Base-by-base conservation (phyloP, 53 echinoderm and acorn worm species). In the Hippasteria phrygiana region DNA sequence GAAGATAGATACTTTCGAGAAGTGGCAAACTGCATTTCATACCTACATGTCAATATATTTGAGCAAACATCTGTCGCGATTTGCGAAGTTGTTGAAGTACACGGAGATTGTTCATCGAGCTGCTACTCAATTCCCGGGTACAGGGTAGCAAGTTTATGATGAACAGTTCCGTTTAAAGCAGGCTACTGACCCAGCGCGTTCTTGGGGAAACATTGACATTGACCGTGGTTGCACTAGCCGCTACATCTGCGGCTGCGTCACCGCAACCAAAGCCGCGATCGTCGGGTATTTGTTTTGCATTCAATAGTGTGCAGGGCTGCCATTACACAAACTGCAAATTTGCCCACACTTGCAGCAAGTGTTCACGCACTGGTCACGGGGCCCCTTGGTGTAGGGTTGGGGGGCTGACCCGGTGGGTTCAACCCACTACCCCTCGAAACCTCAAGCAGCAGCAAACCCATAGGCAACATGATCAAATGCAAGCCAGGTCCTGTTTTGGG, bases 61-160 rank as follows among this genome's bases (percentile, higher is more conserved):
- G 37, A 34, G 33, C 9, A 54, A 56, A 27, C 84, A 90, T 33
- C 36, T 75, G 13, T 32, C 45, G 1, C 62, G 76, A 8, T 79
- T 55, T 32, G 12, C 62, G 34, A 75, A 90, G 40, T 26, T 90
- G 34, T n/a, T 90, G 8, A 82, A 90, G 62, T 90, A 90, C 36
- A 56, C 55, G 40, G 73, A 72, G 45, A 37, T 62, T 1, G 71
- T 90, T 0, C 77, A 45, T 0, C 59, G 48, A 8, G 73, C 81
- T 13, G 24, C 82, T 9, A 32, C 4, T 32, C 84, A 46, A 14
- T 83, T 83, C 18, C 66, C 66, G 12, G 83, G 90, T 9, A 16
- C 40, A 12, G 80, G 53, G 4, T 90, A 83, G 90, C 36, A 26
- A 22, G 46, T 76, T 28, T 85, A 85, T 77, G 93, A 93, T 24